These are phyloP conservation scores for Tetranychus urticae DNA, from an alignment of 1,140 invertebrate genomes.

Conservation along the genomic window DNA sequence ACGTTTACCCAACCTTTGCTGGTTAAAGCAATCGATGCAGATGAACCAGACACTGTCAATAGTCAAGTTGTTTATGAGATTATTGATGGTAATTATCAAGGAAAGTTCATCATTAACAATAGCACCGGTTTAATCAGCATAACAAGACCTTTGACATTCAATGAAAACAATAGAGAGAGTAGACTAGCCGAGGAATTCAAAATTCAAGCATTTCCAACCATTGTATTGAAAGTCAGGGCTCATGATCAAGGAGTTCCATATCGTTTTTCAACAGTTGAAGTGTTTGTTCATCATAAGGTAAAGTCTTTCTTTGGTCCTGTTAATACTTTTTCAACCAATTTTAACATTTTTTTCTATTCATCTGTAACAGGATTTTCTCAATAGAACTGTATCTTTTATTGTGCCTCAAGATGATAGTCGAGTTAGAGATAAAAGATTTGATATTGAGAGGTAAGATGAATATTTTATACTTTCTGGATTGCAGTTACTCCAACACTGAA, in stretches of 20 bases:
- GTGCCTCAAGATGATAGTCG: slow-evolving; percentile 2
- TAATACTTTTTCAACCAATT: background rate
- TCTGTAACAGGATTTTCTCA: slow-evolving; percentile 8
- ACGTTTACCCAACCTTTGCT: slow-evolving; percentile 15
- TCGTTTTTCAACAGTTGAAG: slow-evolving; percentile 8
- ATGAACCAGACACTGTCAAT: slow-evolving; percentile 50
- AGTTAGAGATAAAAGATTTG: slow-evolving; percentile 5
- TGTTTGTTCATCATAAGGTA: slow-evolving; percentile 14
- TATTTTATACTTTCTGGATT: background rate
- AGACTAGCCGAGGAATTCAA: background rate
- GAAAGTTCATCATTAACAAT: slow-evolving; percentile 34
- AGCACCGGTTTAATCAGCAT: slow-evolving; percentile 16
- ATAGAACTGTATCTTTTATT: slow-evolving; percentile 10
- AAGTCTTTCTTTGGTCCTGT: background rate
- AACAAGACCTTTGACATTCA: background rate
- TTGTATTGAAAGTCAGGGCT: slow-evolving; percentile 13
- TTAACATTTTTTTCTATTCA: background rate
- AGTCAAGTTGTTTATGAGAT: slow-evolving; percentile 62
- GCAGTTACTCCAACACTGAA: too few species aligned
- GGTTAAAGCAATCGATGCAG: slow-evolving; percentile 42
- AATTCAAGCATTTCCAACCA: slow-evolving; percentile 4
- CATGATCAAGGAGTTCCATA: slow-evolving; percentile 15
- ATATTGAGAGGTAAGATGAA: slow-evolving; percentile 9
- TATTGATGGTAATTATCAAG: slow-evolving; percentile 46
- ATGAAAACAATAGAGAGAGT: background rate